Base-by-base conservation (phyloP, 2,113 vertebrate species). In the Perca fluviatilis region DNA sequence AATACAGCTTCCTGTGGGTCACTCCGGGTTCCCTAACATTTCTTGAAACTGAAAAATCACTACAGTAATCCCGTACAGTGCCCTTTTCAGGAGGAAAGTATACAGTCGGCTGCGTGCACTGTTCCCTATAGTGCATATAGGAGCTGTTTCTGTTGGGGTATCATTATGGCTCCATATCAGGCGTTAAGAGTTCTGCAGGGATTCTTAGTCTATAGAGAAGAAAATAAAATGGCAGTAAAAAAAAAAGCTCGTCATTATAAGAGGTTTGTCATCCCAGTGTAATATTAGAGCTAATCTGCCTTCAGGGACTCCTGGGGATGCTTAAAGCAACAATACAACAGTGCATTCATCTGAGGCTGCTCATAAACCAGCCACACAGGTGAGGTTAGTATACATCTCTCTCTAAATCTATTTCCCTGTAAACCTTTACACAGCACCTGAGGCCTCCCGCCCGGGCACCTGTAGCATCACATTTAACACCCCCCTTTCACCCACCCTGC, bases 1-100 rank as follows among this genome's bases (percentile, higher is more conserved):
- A 89, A 82, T n/a, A 30, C 40, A 40, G 77, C 65, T 82, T 86
- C 77, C 90, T 60, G 79, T 30, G 84, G 83, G 72, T 85, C 82
- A 84, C 57, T 70, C 61, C 57, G 64, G 64, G 73, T 62, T 82
- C 47, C 65, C 71, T 73, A 82, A 84, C 80, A 67, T 62, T 62
- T 25, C 53, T 18, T 18, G 21, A 61, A 80, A 61, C 47, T 73
- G 71, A 23, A 75, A 68, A 58, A 67, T 49, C 46, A 62, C 75
- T 64, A 33, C 62, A 65, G 71, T 64, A 43, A 75, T 78, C 49
- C 74, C 4, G 46, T 43, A 5, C 36, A 30, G 67, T 78, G 84
- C 60, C 23, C 5, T 33, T 73, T 69, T 64, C 13, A 69, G 70
- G 43, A 57, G 33, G 18, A 2, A 23, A 46, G 64, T 63, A 33